Evolutionary conservation across 2,888 invertebrate species (phyloP), one percentile per base, ranked within the genome.

Genomic region (Cantharis nigra): DNA sequence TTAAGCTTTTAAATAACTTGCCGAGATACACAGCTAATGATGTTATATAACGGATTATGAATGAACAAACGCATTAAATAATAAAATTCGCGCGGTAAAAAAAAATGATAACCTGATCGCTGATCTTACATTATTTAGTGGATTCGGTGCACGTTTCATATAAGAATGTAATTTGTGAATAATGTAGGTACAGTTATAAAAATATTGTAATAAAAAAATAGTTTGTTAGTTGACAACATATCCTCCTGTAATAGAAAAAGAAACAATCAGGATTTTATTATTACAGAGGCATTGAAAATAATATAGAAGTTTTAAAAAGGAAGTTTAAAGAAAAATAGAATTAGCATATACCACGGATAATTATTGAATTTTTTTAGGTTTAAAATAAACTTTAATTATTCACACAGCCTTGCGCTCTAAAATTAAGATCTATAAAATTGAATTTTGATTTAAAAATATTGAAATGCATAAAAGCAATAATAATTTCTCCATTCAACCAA

Each of bases 31-130:
- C 9, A 9, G 26, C 69, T 75, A 75, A 75, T 70, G 75, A 75
- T 70, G 75, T 75, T 75, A 71, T 65, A 71, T 75, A 75, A 75
- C 75, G 71, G 75, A 64, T 64, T 71, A 65, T 71, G 70, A 75
- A 71, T 75, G 49, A 70, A 49, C 65, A 70, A 75, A 70, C 26
- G 16, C 30, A 75, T 70, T 75, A 75, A 75, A 75, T 70, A 75
- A 75, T 70, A 75, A 75, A 75, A 63, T 69, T 16, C 20, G 10
- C 9, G 10, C 3, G 65, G 11, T 28, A 16, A 71, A 30, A 28
- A 28, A 20, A 71, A 71, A 62, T 23, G n/a, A 28, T 70, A 18
- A 18, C n/a, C 16, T 70, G 18, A 28, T 70, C 33, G 70, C 26
- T 63, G 62, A 62, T 63, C 62, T 62, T 14, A 26, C 63, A 62